These are phyloP conservation scores for Melanotus villosus DNA, from an alignment of 2,888 invertebrate genomes.

Conservation along the genomic window DNA sequence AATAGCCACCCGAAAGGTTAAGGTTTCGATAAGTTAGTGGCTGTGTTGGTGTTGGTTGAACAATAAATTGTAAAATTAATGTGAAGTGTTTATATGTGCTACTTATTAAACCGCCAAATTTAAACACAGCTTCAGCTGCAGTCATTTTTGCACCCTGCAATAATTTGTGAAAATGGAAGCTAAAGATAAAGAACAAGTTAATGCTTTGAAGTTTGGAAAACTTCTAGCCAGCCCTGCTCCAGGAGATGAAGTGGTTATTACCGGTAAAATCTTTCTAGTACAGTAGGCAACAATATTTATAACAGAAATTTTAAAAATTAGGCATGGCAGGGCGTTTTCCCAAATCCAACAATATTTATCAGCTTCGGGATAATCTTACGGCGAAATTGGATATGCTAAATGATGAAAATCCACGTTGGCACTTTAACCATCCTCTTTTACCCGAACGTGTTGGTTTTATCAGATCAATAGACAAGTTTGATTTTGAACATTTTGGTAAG, in stretches of 20 bases:
- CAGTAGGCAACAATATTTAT: too few relatives aligned
- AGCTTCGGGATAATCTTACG: conserved; percentile 80
- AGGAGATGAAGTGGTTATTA: conserved; percentile 78
- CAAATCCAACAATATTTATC: conserved; percentile 80
- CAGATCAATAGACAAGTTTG: conserved; percentile 70
- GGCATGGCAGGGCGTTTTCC: conserved; percentile 81
- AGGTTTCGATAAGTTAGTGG: too few relatives aligned
- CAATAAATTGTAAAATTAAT: too few relatives aligned
- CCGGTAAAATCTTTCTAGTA: conserved; percentile 66
- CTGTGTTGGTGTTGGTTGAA: too few relatives aligned
- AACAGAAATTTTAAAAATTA: neutral
- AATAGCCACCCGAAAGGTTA: too few relatives aligned
- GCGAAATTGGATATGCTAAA: conserved; percentile 89
- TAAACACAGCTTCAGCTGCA: too few relatives aligned
- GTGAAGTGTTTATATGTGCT: too few relatives aligned
- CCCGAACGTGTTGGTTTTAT: conserved; percentile 79
- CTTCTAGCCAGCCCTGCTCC: conserved; percentile 72
- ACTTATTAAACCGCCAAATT: too few relatives aligned
- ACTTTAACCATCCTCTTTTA: conserved; percentile 73
- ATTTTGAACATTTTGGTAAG: conserved; percentile 72
- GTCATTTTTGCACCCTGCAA: too few relatives aligned
- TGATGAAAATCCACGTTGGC: conserved; percentile 84
- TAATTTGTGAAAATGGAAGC: too few relatives aligned
- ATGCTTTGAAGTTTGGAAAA: conserved; percentile 65
- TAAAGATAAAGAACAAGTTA: too few relatives aligned